Percentiles rank a stretch among this genome's conserved stretches.
Conservation (phyloP, 1,140 invertebrate genomes). For the Philopotamus ludificatus region DNA sequence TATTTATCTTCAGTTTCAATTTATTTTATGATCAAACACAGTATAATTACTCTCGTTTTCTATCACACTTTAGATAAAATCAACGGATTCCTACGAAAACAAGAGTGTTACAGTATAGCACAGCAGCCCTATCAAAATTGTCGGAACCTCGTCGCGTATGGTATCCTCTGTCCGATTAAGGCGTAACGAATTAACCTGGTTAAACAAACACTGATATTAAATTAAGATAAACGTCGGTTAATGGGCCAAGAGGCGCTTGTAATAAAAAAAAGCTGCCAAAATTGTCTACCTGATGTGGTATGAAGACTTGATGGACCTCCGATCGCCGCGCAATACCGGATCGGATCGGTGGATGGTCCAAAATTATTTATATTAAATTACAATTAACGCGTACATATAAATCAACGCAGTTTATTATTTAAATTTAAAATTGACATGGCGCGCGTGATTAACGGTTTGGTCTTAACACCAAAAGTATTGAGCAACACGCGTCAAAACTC, state of each 20-base stretch:
- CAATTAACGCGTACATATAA: too few relatives aligned
- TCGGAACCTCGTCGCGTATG: neutral
- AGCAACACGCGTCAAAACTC: too few relatives aligned
- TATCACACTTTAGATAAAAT: neutral
- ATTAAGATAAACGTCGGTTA: slow-evolving; percentile 40
- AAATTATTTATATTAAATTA: neutral
- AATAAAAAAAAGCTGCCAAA: slow-evolving; percentile 30
- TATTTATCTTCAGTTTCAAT: too few relatives aligned
- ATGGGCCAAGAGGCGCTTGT: slow-evolving; percentile 19
- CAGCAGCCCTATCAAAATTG: neutral
- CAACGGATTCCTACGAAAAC: slow-evolving; percentile 10
- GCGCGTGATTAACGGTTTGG: too few relatives aligned
- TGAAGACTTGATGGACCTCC: slow-evolving; percentile 16
- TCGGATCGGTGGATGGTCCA: neutral
- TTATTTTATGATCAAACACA: too few relatives aligned
- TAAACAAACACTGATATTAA: slow-evolving; percentile 41
- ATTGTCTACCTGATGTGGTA: slow-evolving; percentile 21
- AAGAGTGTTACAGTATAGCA: slow-evolving; percentile 13
- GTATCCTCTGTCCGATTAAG: slow-evolving; percentile 3
- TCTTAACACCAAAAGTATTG: too few relatives aligned
- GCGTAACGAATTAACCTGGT: slow-evolving; percentile 35
- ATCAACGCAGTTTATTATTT: too few relatives aligned
- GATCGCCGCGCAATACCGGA: slow-evolving; percentile 27
- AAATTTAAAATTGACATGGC: too few relatives aligned
- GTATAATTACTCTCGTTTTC: neutral